These are phyloP conservation scores for Bilobella aurantiaca DNA, from an alignment of 1,140 invertebrate genomes.

Conservation along the genomic window DNA sequence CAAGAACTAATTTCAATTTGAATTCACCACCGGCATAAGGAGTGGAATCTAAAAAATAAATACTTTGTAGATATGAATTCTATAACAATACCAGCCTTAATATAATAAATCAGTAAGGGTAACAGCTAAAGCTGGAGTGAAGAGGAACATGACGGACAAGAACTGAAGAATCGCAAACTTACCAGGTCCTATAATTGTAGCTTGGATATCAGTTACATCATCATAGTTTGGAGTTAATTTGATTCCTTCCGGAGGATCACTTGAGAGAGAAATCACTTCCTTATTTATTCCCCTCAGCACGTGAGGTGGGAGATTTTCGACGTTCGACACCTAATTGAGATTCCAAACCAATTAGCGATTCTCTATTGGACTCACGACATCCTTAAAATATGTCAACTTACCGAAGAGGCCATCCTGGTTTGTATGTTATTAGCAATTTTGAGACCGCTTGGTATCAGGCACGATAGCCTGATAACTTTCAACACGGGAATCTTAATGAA, in stretches of 20 bases:
- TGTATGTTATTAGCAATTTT: slow-evolving; percentile 10
- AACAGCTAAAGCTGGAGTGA: neutral
- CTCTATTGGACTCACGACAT: neutral
- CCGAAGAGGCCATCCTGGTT: slow-evolving; percentile 9
- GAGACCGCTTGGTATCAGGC: neutral
- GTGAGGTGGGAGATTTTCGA: slow-evolving; percentile 88
- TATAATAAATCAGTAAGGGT: neutral
- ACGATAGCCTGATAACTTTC: too few relatives aligned
- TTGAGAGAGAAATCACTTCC: slow-evolving; percentile 66
- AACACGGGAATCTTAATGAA: too few relatives aligned
- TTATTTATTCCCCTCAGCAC: slow-evolving; percentile 71
- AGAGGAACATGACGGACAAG: too few relatives aligned
- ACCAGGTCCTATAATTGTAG: slow-evolving; percentile 78
- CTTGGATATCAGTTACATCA: slow-evolving; percentile 85
- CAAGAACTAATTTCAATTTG: slow-evolving; percentile 76
- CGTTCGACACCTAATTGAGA: slow-evolving; percentile 47
- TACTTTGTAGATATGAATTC: neutral
- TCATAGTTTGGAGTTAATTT: slow-evolving; percentile 76
- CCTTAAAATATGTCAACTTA: neutral
- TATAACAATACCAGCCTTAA: neutral
- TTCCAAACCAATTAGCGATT: neutral
- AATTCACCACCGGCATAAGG: slow-evolving; percentile 76
- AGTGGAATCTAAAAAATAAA: slow-evolving; percentile 56
- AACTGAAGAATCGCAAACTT: too few relatives aligned
- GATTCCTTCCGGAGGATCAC: slow-evolving; percentile 75